A percentile compares a stretch with the other conserved stretches of the same genome.
These are phyloP conservation scores for Cacoxenus indagator DNA, from an alignment of 2,888 invertebrate species.

Conservation along the genomic window DNA sequence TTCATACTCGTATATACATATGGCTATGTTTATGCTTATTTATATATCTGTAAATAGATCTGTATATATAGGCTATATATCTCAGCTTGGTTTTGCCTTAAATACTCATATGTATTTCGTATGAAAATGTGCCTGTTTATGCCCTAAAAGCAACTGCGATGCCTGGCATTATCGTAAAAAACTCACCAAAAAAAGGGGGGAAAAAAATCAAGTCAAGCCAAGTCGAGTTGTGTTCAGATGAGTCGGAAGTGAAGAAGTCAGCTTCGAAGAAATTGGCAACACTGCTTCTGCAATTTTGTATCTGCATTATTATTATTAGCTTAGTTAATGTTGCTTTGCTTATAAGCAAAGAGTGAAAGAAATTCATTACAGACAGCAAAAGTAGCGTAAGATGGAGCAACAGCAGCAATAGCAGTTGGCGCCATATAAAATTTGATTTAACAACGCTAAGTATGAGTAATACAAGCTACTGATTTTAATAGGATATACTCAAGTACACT, in stretches of 20 bases:
- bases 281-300: slow-evolving; percentile 14
- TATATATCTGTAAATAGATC: neutral
- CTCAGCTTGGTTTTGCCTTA: neutral
- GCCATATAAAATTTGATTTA: slow-evolving; percentile 14
- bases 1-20: neutral
- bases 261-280: slow-evolving; percentile 6
- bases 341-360: neutral
- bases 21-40: slow-evolving; percentile 10
- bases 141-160: slow-evolving; percentile 7
- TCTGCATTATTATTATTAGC: slow-evolving; percentile 22
- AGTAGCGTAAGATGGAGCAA: neutral
- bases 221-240: neutral
- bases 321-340: slow-evolving; percentile 19
- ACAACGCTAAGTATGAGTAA: neutral
- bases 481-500: neutral
- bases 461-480: neutral
- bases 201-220: neutral
- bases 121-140: slow-evolving; percentile 13
- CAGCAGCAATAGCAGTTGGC: neutral
- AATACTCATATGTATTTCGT: slow-evolving; percentile 17
- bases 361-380: neutral
- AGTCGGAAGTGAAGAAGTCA: neutral
- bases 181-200: neutral
- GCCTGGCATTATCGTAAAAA: slow-evolving; percentile 17
- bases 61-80: neutral